Evolutionary conservation across 2,888 invertebrate genomes (phyloP), one percentile per base, ranked within the genome.

Genomic region (Plagodis dolabraria): DNA sequence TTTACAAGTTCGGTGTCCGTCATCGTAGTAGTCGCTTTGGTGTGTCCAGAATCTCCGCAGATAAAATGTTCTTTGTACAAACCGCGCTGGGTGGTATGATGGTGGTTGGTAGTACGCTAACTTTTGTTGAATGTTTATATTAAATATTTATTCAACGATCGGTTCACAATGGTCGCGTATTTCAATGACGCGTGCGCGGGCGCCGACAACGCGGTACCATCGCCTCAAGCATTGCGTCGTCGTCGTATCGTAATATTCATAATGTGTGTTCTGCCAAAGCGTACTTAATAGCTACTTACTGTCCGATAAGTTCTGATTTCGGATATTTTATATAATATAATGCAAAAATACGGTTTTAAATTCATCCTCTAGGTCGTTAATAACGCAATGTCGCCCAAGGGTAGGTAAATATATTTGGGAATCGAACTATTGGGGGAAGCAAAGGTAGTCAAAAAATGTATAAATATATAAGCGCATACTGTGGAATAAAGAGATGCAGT

Each of bases 141-240:
- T 61, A 56, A 88, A 90, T 92, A 90, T 92, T 92, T 91, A 92
- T 90, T 89, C 89, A 87, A 75, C 67, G 75, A 75, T 75, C 71
- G 74, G 76, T 74, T 77, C 77, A 92, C 92, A 92, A 92, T 92
- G 86, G 89, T 85, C 83, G 83, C 85, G 87, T 83, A 87, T 89
- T 90, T 90, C 88, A 89, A 87, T 86, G 85, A 86, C 80, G 76
- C 76, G 75, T 70, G 76, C 70, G 64, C 36, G 36, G 7, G 36
- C 36, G 36, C 22, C 22, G 22, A 22, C 22, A 22, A 22, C 22
- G 22, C 72, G 63, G 67, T 63, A 65, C 70, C 65, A 64, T 77
- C 70, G 82, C 83, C 82, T 71, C 72, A 70, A 77, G 83, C 83
- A 63, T 40, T 63, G 58, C 65, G 65, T 68, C 53, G 42, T 22